Percentiles rank a stretch among this genome's conserved stretches.
Conservation (phyloP, 2,797 vertebrate species). For the Lophius americanus region DNA sequence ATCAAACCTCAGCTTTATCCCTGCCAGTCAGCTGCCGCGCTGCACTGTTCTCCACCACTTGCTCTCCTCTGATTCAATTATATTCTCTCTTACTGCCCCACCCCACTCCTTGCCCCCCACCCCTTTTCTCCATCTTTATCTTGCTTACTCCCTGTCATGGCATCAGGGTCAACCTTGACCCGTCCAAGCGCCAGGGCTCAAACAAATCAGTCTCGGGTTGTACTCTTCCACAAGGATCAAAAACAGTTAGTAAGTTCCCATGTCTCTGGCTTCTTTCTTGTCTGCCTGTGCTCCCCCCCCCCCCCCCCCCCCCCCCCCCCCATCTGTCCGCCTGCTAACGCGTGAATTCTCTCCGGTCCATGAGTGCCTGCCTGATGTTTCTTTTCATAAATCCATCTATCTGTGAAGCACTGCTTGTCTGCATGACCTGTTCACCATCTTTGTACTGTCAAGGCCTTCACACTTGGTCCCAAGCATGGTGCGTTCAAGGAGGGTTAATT, state of each 20-base stretch:
- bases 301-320: conserved; percentile 20
- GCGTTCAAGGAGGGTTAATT: conserved; percentile 20
- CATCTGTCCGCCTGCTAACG: conserved; percentile 35
- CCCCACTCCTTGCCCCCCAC: conserved; percentile 40
- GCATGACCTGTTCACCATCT: conserved; percentile 56
- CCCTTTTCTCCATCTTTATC: conserved; percentile 66
- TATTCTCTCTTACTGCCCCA: conserved; percentile 55
- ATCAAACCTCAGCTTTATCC: conserved; percentile 80
- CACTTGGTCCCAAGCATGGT: conserved; percentile 59
- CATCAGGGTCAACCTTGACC: conserved; percentile 96
- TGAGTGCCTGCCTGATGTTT: conserved; percentile 25
- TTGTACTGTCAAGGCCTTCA: conserved; percentile 22
- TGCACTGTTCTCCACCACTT: conserved; percentile 70
- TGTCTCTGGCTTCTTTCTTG: conserved; percentile 71
- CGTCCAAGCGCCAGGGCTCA: conserved; percentile 97
- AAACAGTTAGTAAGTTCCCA: conserved; percentile 95
- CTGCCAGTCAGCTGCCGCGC: conserved; percentile 74
- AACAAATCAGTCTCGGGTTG: conserved; percentile 95
- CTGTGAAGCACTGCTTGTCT: conserved; percentile 33
- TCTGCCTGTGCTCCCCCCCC: conserved; percentile 41
- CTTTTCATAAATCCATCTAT: conserved; percentile 14
- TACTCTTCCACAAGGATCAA: conserved; percentile 95
- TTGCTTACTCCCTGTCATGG: conserved; percentile 62
- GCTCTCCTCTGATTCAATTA: conserved; percentile 66
- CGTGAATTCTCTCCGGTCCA: conserved; percentile 14